Evolutionary conservation across 1,140 invertebrate species (phyloP).

Genomic region (Nasonia giraulti): DNA sequence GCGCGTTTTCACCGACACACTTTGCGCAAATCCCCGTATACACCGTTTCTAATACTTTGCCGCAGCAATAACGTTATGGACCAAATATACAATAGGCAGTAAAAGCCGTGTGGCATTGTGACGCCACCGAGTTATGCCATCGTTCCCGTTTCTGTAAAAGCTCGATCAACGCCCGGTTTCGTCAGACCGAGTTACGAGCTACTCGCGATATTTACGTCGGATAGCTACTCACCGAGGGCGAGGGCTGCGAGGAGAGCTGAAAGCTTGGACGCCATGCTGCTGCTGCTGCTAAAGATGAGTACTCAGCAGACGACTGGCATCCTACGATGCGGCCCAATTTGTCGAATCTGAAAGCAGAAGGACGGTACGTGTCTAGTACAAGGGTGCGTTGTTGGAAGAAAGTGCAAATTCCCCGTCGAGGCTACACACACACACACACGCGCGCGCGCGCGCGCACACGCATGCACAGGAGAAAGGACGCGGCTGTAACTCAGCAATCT

Average conservation of each 20-base stretch:
- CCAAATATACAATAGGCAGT: no score
- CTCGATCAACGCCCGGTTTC: no score
- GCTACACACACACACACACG: no score
- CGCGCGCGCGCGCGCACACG: background rate
- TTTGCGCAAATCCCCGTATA: background rate
- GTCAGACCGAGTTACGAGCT: no score
- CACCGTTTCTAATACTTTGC: no score
- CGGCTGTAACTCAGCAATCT: background rate
- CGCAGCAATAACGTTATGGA: no score
- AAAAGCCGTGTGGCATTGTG: no score
- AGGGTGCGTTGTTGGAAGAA: background rate
- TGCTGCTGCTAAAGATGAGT: background rate
- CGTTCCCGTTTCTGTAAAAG: no score
- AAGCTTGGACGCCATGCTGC: conserved; percentile 28
- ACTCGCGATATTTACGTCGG: no score
- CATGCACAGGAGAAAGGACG: no score
- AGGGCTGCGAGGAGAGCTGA: conserved; percentile 17
- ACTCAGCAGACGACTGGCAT: conserved; percentile 44
- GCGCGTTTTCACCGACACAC: conserved; percentile 33
- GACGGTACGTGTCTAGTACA: no score
- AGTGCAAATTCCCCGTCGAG: background rate
- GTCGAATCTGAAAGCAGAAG: conserved; percentile 22
- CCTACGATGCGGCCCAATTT: conserved; percentile 5
- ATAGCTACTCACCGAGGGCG: conserved; percentile 48
- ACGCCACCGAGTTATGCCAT: no score